Conservation (phyloP, 2,797 vertebrate genomes). For the Gallirallus australis region DNA sequence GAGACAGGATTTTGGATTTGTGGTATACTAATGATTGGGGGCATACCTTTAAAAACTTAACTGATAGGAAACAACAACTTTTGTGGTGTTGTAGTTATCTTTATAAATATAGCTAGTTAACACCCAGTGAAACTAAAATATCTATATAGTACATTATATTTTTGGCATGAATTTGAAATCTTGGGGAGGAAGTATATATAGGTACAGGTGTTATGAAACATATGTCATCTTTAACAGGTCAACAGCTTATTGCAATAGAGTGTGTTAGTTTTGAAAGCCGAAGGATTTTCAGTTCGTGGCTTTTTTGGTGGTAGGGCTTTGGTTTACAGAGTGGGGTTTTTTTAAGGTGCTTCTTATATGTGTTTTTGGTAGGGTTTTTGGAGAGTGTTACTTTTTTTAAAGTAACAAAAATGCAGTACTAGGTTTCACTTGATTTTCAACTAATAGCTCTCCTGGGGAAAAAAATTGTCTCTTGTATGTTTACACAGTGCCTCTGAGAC, state of each 20-base stretch:
- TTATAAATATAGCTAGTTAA: neutral
- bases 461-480: neutral
- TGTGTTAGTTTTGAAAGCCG: neutral
- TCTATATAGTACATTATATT: neutral
- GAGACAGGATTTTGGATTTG: neutral
- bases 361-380: no score
- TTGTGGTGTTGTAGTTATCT: neutral
- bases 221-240: neutral
- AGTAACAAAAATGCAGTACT: neutral
- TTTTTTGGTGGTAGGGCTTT: neutral
- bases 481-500: neutral
- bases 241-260: neutral
- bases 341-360: no score
- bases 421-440: neutral
- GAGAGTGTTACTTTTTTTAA: neutral
- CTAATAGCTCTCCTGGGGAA: neutral
- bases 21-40: accelerated
- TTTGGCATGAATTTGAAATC: neutral
- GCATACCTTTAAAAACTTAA: neutral
- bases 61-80: neutral
- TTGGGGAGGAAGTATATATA: accelerated
- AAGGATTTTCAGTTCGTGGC: neutral
- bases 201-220: neutral
- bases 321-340: neutral
- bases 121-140: neutral